These are phyloP conservation scores for Hylaea fasciaria DNA, from an alignment of 2,888 invertebrate species.

Conservation along the genomic window DNA sequence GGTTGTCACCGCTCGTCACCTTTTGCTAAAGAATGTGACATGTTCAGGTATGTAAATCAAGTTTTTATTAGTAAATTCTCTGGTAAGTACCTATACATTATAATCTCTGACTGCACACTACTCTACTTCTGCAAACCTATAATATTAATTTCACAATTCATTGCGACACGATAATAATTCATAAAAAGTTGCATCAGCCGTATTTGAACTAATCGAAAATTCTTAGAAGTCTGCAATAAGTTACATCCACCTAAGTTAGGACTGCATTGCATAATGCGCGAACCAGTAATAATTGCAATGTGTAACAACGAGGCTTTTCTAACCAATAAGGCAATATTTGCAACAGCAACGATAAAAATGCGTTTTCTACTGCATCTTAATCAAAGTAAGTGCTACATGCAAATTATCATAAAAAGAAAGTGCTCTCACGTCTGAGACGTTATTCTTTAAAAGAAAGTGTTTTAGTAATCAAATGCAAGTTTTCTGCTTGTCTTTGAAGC, in stretches of 20 bases:
- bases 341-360: no score
- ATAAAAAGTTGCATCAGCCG: constrained; percentile 1
- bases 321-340: not conserved
- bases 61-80: no score
- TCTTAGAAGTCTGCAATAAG: not conserved
- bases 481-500: constrained; percentile 14
- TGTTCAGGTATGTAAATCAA: no score
- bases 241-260: not conserved
- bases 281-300: not conserved
- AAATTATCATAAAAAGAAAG: no score
- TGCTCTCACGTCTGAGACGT: no score
- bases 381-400: no score
- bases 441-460: not conserved
- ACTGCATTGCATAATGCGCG: not conserved
- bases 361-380: no score
- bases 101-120: not conserved
- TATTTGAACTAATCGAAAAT: not conserved
- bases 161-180: constrained; percentile 1
- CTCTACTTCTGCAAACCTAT: not conserved
- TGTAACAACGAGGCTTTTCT: not conserved
- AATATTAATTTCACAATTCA: not conserved
- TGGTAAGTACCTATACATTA: no score
- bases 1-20: not conserved
- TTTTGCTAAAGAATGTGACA: not conserved
- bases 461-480: constrained; percentile 1